Conservation (phyloP, 2,888 invertebrate genomes). For the Zootermopsis nevadensis region DNA sequence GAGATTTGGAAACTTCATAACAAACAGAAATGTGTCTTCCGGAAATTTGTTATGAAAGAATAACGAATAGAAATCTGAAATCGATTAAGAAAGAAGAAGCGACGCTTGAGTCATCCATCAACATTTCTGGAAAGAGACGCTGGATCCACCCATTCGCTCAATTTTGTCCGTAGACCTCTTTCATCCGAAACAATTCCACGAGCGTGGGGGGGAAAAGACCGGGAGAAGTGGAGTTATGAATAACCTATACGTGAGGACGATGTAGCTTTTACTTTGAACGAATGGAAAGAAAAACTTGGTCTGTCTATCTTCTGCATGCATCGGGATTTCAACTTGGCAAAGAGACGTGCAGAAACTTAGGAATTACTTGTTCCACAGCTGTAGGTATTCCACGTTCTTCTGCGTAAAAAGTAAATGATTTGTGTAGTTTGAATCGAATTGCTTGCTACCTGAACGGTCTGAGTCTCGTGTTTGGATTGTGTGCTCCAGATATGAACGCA, state of each 20-base stretch:
- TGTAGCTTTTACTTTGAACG: slow-evolving; percentile 13
- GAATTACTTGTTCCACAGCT: not conserved
- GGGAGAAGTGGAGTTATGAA: slow-evolving; percentile 19
- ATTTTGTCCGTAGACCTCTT: not conserved
- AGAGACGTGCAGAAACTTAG: slow-evolving; percentile 7
- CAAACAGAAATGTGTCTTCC: too few species aligned
- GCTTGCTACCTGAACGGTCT: not conserved
- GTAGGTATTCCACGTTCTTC: too few species aligned
- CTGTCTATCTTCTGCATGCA: slow-evolving; percentile 30
- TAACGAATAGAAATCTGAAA: too few species aligned
- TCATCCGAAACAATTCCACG: slow-evolving; percentile 15
- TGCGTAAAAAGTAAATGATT: slow-evolving; percentile 1
- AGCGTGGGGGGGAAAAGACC: not conserved
- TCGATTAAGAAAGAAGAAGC: too few species aligned
- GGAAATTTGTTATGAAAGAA: too few species aligned
- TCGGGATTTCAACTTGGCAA: slow-evolving; percentile 18
- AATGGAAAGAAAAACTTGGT: not conserved
- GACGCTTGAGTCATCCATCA: not conserved
- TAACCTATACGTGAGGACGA: slow-evolving; percentile 3
- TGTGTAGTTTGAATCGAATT: slow-evolving; percentile 21
- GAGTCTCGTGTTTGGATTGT: not conserved
- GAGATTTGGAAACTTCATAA: too few species aligned
- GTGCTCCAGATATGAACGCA: not conserved
- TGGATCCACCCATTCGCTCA: not conserved
- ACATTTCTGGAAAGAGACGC: not conserved